Evolutionary conservation across 1,140 invertebrate genomes (phyloP), one percentile per base, ranked within the genome.

Genomic region (Lucilia cuprina): DNA sequence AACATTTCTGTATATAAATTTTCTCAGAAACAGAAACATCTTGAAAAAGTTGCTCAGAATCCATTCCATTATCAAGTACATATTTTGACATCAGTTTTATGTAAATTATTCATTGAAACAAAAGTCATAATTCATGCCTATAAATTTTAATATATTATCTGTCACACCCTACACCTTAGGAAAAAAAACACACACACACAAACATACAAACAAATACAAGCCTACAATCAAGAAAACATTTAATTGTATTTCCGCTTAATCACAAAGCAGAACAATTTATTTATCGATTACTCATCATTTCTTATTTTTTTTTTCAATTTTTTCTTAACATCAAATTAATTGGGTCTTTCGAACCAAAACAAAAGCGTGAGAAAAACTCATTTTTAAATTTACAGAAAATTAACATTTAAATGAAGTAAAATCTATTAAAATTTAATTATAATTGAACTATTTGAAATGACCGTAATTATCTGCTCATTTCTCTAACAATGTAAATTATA

Each of bases 171-270:
- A 70, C 65, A 19, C 65, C 65, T 70, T 70, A 70, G 19, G n/a
- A n/a, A n/a, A n/a, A n/a, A n/a, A n/a, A 70, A 70, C 8, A 21
- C 19, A 21, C 9, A 70, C n/a, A 70, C n/a, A 70, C 14, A n/a
- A 19, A 65, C 19, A n/a, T n/a, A n/a, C n/a, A n/a, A n/a, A n/a
- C n/a, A n/a, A n/a, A n/a, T n/a, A n/a, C 17, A 41, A 3, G 35
- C 35, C 3, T 3, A 41, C 35, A 41, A 5, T 41, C 5, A 70
- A 21, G 5, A 21, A 17, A 80, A 80, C 19, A 80, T 49, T 41
- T 80, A 80, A 80, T 80, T 80, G 41, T 41, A 80, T 80, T 80
- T 80, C 77, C 77, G 77, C 1, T 80, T 80, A 80, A 80, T 49
- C 41, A 49, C n/a, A 80, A 25, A 78, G 77, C 77, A 50, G n/a